Base-by-base conservation (phyloP, 2,113 vertebrate species). In the Perccottus glenii region DNA sequence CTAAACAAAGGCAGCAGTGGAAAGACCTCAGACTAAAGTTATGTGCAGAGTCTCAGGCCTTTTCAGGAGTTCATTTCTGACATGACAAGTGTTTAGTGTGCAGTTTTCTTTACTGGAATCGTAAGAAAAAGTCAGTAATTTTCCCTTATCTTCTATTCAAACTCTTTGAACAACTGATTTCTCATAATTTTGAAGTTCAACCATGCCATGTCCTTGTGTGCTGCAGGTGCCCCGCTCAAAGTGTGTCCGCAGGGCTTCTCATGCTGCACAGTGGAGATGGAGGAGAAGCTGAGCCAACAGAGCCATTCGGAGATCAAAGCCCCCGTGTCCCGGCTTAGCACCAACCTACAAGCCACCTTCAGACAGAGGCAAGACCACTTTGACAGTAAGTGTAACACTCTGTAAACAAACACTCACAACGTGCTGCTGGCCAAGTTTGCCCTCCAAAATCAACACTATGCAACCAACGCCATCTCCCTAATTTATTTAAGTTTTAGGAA, bases 261-360 rank as follows among this genome's bases (percentile, higher is more conserved):
- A 1, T 99, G 98, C 93, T 99, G 98, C 88, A 97, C 97, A n/a
- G 89, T 93, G 87, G 96, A 96, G 82, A 98, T 99, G 97, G 98
- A 99, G 79, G 96, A 99, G 87, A 98, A 95, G 78, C 94, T 98
- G 80, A 93, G 94, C 69, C 94, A 96, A 79, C 95, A 96, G 86
- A 98, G 96, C 81, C 94, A 93, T 89, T 90, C 93, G 0, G 97
- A 98, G 88, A 95, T 99, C 89, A 95, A 94, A 87, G 95, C 88
- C 0, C 95, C 95, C 0, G 92, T 98, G 0, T 85, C 85, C 3
- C 94, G 93, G 70, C 94, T 96, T 53, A 97, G 95, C 90, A 92
- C 92, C 86, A 92, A 87, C 84, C 81, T 99, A 77, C 96, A 96
- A 79, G 92, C 90, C 15, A 89, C 91, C 88, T 99, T 99, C 83